phyloP scores from a whole-genome alignment of 1,140 invertebrate species.

The Aphaenogaster ashmeadi region DNA sequence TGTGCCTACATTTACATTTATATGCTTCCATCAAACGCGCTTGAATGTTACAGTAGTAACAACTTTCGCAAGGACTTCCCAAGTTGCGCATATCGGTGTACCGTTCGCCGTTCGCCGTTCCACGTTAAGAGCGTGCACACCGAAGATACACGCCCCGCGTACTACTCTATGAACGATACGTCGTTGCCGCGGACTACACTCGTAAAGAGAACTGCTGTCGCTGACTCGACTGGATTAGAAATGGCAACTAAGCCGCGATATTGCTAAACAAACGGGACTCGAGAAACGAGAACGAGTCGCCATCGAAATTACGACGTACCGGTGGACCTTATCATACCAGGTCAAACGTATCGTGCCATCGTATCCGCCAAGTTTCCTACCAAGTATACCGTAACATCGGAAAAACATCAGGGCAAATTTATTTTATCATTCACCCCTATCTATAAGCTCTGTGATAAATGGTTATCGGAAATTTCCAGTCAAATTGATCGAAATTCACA shows the following conservation, averaged over 20 bases:
- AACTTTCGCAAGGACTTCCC: slow-evolving; percentile 61
- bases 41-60: slow-evolving; percentile 61
- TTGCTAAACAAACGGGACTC: slow-evolving; percentile 73
- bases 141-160: slow-evolving; percentile 51
- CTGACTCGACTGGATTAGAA: slow-evolving; percentile 71
- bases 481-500: slow-evolving; percentile 6
- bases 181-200: slow-evolving; percentile 60
- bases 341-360: slow-evolving; percentile 43
- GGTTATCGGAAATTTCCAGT: slow-evolving; percentile 19
- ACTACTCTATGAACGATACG: slow-evolving; percentile 24
- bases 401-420: slow-evolving; percentile 41
- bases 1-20: slow-evolving; percentile 58
- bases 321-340: slow-evolving; percentile 45
- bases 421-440: slow-evolving; percentile 32
- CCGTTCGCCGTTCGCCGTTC: slow-evolving; percentile 43
- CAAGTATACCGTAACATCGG: slow-evolving; percentile 17
- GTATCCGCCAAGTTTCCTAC: background rate
- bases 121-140: slow-evolving; percentile 13
- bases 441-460: slow-evolving; percentile 36
- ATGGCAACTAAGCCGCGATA: slow-evolving; percentile 73
- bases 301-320: slow-evolving; percentile 56
- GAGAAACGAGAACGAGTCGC: slow-evolving; percentile 38
- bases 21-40: slow-evolving; percentile 60
- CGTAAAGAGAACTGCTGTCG: slow-evolving; percentile 67
- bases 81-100: slow-evolving; percentile 48